phyloP scores from a whole-genome alignment of 2,797 vertebrate genomes.

The Ptychobarbus kaznakovi region DNA sequence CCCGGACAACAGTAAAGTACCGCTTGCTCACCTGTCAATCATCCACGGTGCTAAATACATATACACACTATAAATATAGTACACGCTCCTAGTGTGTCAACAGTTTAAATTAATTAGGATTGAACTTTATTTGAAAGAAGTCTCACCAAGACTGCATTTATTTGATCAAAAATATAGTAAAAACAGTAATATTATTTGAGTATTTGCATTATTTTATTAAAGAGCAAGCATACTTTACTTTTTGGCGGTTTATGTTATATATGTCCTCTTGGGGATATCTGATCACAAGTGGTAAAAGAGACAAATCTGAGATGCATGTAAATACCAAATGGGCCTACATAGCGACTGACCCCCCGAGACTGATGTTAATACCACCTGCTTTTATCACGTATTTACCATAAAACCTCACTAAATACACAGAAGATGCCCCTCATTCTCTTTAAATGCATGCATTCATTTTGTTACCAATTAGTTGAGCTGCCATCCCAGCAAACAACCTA shows the following conservation, averaged over 20 bases:
- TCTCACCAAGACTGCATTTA: not conserved
- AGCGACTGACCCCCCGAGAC: not conserved
- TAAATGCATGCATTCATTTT: slow-evolving; percentile 23
- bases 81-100: not conserved
- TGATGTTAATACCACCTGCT: not conserved
- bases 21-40: slow-evolving; percentile 3
- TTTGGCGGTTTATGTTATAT: not conserved
- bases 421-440: not conserved
- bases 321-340: not conserved
- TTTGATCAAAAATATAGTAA: not conserved
- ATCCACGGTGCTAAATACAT: not conserved
- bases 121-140: not conserved
- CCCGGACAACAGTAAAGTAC: not conserved
- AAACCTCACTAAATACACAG: slow-evolving; percentile 14
- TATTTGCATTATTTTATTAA: not conserved
- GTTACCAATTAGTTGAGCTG: slow-evolving; percentile 34
- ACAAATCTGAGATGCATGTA: not conserved
- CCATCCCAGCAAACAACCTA: slow-evolving; percentile 34
- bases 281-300: slow-evolving; percentile 11
- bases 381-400: not conserved
- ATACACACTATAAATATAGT: not conserved
- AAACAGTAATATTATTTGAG: not conserved
- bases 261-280: not conserved
- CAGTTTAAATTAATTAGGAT: not conserved
- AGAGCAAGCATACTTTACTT: not conserved